Percentiles rank a stretch among this genome's conserved stretches.
phyloP scores from a whole-genome alignment of 2,888 invertebrate genomes.

The Unio pictorum region DNA sequence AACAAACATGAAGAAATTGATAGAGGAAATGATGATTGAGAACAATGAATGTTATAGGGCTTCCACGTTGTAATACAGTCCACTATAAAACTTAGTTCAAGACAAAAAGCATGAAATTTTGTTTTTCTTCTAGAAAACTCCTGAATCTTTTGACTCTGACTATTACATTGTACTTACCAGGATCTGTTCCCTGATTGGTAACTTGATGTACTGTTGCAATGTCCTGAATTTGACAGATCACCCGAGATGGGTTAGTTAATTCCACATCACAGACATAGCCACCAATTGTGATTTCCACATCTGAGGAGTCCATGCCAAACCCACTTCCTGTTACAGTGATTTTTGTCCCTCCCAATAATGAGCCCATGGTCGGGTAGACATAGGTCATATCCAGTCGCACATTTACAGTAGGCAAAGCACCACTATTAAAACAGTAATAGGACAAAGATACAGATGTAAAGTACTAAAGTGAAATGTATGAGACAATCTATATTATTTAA shows the following conservation, averaged over 20 bases:
- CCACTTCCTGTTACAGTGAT: slow-evolving; percentile 52
- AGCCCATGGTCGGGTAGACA: slow-evolving; percentile 43
- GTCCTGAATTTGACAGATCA: slow-evolving; percentile 39
- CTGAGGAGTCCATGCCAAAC: slow-evolving; percentile 33
- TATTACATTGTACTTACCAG: slow-evolving; percentile 13
- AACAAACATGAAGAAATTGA: no score
- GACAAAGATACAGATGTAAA: no score
- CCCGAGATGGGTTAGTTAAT: slow-evolving; percentile 21
- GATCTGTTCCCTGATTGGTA: slow-evolving; percentile 40
- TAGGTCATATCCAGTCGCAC: slow-evolving; percentile 41
- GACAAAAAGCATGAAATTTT: no score
- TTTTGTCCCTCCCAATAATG: slow-evolving; percentile 46
- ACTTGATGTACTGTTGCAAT: slow-evolving; percentile 35
- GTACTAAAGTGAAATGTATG: no score
- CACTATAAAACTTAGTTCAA: no score
- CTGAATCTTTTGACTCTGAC: neutral
- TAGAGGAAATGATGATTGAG: no score
- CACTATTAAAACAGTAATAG: neutral
- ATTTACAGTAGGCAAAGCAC: slow-evolving; percentile 20
- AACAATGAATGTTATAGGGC: no score
- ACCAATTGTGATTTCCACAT: slow-evolving; percentile 45
- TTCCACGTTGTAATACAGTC: no score
- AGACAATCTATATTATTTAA: no score
- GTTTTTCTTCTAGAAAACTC: no score
- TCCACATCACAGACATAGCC: slow-evolving; percentile 19